Percentiles rank a stretch among this genome's conserved stretches.
phyloP scores from a whole-genome alignment of 2,888 invertebrate species.

The Epinotia brunnichana region DNA sequence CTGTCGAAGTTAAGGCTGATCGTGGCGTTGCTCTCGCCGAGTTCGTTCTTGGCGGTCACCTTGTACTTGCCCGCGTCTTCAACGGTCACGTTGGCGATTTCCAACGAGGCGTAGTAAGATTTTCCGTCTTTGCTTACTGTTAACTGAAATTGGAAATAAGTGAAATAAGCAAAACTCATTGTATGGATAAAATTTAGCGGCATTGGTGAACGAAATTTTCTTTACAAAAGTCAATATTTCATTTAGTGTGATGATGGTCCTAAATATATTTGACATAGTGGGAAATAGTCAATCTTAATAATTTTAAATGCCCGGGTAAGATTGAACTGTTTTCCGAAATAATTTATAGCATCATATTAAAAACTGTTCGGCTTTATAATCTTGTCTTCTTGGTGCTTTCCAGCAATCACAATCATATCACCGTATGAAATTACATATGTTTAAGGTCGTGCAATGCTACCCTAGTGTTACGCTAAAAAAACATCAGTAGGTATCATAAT shows the following conservation, averaged over 20 bases:
- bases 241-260: no score
- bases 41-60: slow-evolving; percentile 98
- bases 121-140: slow-evolving; percentile 95
- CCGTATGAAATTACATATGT: no score
- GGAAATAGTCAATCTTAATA: neutral
- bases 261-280: neutral
- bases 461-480: no score
- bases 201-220: neutral
- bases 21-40: slow-evolving; percentile 98
- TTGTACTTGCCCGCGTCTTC: slow-evolving; percentile 99
- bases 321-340: no score
- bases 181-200: neutral
- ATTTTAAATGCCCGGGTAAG: no score
- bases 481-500: no score
- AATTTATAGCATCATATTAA: no score
- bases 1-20: slow-evolving; percentile 99
- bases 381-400: no score
- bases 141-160: slow-evolving; percentile 81
- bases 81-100: slow-evolving; percentile 96
- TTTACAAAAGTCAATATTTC: no score
- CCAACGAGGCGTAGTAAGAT: slow-evolving; percentile 96
- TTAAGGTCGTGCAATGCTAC: no score
- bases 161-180: slow-evolving; percentile 14
- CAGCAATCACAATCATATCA: no score
- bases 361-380: no score